phyloP scores from a whole-genome alignment of 2,113 vertebrate species.

The Leucopsar rothschildi region DNA sequence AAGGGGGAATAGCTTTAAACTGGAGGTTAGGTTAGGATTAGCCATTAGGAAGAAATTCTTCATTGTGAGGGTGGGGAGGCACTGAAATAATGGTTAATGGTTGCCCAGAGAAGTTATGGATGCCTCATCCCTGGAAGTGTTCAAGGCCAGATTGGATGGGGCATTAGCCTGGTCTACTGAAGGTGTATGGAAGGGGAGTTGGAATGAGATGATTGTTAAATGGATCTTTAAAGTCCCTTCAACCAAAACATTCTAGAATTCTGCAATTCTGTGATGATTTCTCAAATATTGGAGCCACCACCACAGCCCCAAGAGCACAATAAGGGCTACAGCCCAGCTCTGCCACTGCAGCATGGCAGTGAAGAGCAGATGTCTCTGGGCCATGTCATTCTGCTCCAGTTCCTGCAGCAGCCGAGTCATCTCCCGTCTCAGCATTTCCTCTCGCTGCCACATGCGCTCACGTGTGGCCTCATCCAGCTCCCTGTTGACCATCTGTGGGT shows the following conservation, averaged over 20 bases:
- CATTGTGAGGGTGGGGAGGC: not conserved
- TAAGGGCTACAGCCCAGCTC: not conserved
- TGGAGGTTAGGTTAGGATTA: not conserved
- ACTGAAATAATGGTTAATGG: not conserved
- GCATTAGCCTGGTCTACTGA: not conserved
- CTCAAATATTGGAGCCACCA: not conserved
- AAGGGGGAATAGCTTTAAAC: not conserved
- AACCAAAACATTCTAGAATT: not conserved
- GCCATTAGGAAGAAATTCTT: not conserved
- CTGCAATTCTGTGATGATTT: not conserved
- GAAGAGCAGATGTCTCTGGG: not conserved
- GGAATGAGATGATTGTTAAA: not conserved
- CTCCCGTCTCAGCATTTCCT: not conserved
- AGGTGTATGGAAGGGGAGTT: not conserved
- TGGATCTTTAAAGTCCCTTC: not conserved
- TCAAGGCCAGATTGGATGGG: not conserved
- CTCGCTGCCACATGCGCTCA: not conserved
- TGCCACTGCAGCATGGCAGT: not conserved
- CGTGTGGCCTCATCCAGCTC: not conserved
- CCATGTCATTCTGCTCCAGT: not conserved
- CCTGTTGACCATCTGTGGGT: not conserved
- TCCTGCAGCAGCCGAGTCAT: not conserved
- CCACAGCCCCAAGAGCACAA: not conserved
- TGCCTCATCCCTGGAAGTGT: not conserved
- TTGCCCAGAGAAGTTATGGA: not conserved